Evolutionary conservation across 2,888 invertebrate species (phyloP).

Genomic region (Xylota sylvarum): DNA sequence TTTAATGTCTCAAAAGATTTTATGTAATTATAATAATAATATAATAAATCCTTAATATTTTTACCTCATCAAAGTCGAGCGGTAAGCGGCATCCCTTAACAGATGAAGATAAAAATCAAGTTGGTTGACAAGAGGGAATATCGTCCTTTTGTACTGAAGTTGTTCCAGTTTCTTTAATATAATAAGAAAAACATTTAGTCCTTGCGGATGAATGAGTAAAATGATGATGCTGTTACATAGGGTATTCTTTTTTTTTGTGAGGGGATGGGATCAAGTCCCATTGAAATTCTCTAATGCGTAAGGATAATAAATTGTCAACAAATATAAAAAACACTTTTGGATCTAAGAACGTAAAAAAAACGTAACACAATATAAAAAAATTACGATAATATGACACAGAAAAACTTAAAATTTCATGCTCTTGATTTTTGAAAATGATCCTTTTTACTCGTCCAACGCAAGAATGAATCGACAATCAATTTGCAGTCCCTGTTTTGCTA

Average conservation of each 20-base stretch:
- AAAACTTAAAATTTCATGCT: constrained; percentile 68
- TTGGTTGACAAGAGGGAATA: constrained; percentile 61
- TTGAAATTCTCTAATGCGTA: constrained; percentile 68
- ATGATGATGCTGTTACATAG: constrained; percentile 66
- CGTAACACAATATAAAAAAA: constrained; percentile 6
- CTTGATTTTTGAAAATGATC: constrained; percentile 76
- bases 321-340: constrained; percentile 45
- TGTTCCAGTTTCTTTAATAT: constrained; percentile 58
- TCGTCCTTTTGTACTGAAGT: constrained; percentile 39
- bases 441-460: constrained; percentile 29
- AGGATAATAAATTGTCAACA: constrained; percentile 77
- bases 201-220: constrained; percentile 72
- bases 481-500: constrained; percentile 48
- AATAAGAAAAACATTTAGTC: constrained; percentile 67
- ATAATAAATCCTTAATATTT: constrained; percentile 85
- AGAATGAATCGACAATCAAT: constrained; percentile 26
- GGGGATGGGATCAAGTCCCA: constrained; percentile 42
- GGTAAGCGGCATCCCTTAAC: constrained; percentile 73
- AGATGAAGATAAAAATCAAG: constrained; percentile 75
- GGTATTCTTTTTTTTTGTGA: constrained; percentile 27
- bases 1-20: constrained; percentile 73
- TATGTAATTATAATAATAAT: constrained; percentile 84
- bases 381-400: constrained; percentile 42
- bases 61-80: constrained; percentile 83
- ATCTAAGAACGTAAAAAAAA: constrained; percentile 7